phyloP scores from a whole-genome alignment of 1,140 invertebrate species.

The Cydia amplana region DNA sequence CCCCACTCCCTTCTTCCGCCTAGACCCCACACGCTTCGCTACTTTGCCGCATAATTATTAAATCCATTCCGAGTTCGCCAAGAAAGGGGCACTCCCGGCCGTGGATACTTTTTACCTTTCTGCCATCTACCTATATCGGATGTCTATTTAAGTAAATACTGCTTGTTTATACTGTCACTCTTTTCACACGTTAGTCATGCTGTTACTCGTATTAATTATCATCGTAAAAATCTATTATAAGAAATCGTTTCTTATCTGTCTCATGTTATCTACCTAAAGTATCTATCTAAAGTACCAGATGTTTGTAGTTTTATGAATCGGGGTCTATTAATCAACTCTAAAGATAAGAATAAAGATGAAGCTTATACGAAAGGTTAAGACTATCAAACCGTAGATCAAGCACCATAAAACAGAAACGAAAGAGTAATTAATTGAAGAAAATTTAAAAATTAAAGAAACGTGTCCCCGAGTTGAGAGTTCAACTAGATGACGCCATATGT shows the following conservation, averaged over 20 bases:
- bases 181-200: background rate
- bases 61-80: constrained; percentile 62
- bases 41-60: constrained; percentile 73
- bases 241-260: background rate
- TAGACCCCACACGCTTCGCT: constrained; percentile 67
- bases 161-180: background rate
- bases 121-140: constrained; percentile 8
- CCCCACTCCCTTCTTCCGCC: constrained; percentile 66
- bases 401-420: no score
- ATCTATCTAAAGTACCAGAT: background rate
- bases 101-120: constrained; percentile 38
- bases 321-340: no score
- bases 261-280: background rate
- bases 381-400: no score
- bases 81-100: constrained; percentile 54
- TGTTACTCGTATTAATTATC: background rate
- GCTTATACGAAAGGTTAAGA: no score
- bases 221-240: background rate
- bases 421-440: no score
- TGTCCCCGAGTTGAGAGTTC: no score
- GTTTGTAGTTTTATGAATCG: background rate
- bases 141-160: constrained; percentile 19
- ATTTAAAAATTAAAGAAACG: no score
- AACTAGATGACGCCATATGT: no score
- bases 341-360: no score